Conservation (phyloP, 1,140 invertebrate species). For the Rhopalosiphum padi region DNA sequence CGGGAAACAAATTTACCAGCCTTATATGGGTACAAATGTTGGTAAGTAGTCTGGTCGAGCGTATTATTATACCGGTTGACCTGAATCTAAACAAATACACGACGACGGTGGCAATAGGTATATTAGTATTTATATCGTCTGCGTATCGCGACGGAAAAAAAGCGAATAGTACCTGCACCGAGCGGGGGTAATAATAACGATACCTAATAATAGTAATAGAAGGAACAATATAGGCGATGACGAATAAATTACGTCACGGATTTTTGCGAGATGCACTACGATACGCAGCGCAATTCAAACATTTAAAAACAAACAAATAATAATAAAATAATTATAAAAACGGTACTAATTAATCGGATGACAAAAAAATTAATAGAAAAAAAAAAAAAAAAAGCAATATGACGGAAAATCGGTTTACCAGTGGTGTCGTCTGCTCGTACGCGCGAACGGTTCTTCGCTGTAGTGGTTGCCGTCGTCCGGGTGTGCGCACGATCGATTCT, state of each 20-base stretch:
- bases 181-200: not conserved
- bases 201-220: not conserved
- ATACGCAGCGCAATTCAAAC: not conserved
- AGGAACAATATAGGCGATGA: not conserved
- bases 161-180: not conserved
- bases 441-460: not conserved
- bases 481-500: not conserved
- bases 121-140: not conserved
- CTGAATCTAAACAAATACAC: slow-evolving; percentile 7
- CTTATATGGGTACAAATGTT: slow-evolving; percentile 43
- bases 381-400: not conserved
- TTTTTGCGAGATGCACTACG: not conserved
- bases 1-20: slow-evolving; percentile 8
- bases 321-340: not conserved
- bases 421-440: not conserved
- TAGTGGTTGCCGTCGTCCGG: not conserved
- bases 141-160: not conserved
- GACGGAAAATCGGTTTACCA: not conserved
- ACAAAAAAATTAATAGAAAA: not conserved
- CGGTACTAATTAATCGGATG: not conserved
- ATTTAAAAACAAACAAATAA: too few species aligned
- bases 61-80: not conserved
- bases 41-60: not conserved
- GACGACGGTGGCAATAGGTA: not conserved
- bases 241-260: not conserved